phyloP scores from a whole-genome alignment of 2,113 vertebrate species.

The Asarcornis scutulata region DNA sequence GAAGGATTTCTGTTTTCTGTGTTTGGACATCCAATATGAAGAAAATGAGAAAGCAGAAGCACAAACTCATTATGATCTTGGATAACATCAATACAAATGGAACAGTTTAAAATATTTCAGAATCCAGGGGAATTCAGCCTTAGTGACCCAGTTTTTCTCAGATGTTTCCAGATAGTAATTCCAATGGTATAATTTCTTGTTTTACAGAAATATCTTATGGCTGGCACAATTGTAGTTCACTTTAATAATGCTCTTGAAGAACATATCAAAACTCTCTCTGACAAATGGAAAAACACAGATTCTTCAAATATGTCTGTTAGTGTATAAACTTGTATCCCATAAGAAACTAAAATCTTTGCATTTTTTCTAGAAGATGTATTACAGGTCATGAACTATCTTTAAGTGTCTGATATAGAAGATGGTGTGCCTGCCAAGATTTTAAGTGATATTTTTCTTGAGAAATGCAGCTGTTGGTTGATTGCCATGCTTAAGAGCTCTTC shows the following conservation, averaged over 20 bases:
- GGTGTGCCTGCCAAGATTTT: neutral
- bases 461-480: neutral
- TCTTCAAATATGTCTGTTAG: neutral
- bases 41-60: neutral
- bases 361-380: neutral
- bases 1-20: neutral
- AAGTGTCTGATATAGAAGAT: neutral
- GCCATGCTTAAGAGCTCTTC: neutral
- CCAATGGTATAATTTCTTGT: neutral
- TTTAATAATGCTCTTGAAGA: neutral
- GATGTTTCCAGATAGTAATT: neutral
- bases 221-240: neutral
- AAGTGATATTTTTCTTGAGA: neutral
- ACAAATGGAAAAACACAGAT: neutral
- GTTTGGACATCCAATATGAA: neutral
- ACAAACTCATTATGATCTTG: neutral
- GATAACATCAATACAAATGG: neutral
- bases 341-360: neutral
- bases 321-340: neutral
- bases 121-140: fast-evolving
- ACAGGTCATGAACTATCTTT: neutral
- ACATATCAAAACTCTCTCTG: neutral
- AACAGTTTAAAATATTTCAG: neutral
- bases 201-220: neutral
- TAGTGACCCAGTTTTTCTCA: neutral